A percentile compares a stretch with the other conserved stretches of the same genome.
These are phyloP conservation scores for Nephrotoma appendiculata DNA, from an alignment of 2,888 invertebrate genomes.

Conservation along the genomic window DNA sequence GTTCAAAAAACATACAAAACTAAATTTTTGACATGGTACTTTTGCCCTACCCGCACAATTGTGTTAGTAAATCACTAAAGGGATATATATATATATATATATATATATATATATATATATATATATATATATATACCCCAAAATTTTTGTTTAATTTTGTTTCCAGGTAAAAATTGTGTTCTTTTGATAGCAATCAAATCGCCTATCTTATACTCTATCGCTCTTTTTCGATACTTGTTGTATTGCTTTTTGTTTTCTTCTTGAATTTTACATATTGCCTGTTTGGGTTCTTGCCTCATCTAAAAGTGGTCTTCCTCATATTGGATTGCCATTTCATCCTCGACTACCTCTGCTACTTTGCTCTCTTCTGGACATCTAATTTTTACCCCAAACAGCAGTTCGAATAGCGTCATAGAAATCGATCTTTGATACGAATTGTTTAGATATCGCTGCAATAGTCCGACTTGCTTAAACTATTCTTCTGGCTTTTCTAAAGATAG, in stretches of 20 bases:
- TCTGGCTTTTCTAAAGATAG: conserved; percentile 18
- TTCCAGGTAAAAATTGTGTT: not conserved
- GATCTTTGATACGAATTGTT: conserved; percentile 13
- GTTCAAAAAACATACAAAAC: too few species aligned
- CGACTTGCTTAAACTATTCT: conserved; percentile 18
- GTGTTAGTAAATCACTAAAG: too few species aligned
- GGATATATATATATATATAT: too few species aligned
- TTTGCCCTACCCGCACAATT: too few species aligned
- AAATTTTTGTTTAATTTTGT: not conserved
- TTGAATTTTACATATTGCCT: too few species aligned
- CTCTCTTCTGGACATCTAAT: not conserved
- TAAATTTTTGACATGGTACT: too few species aligned
- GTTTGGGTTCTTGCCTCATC: too few species aligned
- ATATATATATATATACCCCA: conserved; percentile 2
- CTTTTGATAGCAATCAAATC: not conserved
- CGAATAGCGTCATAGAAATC: conserved; percentile 8
- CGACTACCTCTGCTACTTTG: too few species aligned
- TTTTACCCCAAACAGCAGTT: conserved; percentile 6
- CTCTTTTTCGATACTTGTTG: conserved; percentile 5
- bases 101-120: too few species aligned
- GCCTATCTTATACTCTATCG: not conserved
- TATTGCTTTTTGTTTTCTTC: not conserved
- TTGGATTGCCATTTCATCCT: too few species aligned
- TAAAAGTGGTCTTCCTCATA: too few species aligned
- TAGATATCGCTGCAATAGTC: conserved; percentile 15